Percentiles rank a stretch among this genome's conserved stretches.
These are phyloP conservation scores for Holothuria glaberrima DNA, from an alignment of 35 echinoderm and acorn worm species.

Conservation along the genomic window DNA sequence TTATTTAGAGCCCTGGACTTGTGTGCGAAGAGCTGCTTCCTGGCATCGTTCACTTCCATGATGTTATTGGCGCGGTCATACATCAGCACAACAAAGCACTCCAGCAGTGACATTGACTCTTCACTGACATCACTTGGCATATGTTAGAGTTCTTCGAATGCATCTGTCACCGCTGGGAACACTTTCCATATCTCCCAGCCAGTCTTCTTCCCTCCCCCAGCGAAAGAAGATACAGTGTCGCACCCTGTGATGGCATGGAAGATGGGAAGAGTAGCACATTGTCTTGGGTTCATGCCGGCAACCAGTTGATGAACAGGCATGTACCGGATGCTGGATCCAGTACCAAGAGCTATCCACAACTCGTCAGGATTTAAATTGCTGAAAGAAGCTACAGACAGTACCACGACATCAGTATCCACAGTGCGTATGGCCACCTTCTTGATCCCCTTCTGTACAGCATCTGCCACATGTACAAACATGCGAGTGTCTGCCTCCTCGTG, in stretches of 20 bases:
- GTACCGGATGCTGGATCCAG: constrained; percentile 8
- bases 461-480: constrained; percentile 49
- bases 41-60: constrained; percentile 35
- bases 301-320: constrained; percentile 24
- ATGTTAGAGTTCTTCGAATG: too few species aligned
- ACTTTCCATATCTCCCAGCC: constrained; percentile 49
- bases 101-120: neutral
- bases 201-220: constrained; percentile 54
- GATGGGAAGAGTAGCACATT: neutral
- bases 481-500: constrained; percentile 69
- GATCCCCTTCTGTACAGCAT: constrained; percentile 34
- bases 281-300: neutral
- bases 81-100: constrained; percentile 59
- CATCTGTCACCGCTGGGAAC: too few species aligned
- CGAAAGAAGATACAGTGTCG: constrained; percentile 58
- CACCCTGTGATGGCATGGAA: constrained; percentile 59
- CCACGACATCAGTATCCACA: constrained; percentile 71
- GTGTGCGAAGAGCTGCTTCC: constrained; percentile 39
- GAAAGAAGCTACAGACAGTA: constrained; percentile 29
- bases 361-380: constrained; percentile 15
- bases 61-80: constrained; percentile 38
- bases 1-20: neutral
- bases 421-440: constrained; percentile 35
- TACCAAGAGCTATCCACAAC: constrained; percentile 60
- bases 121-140: constrained; percentile 23